These are phyloP conservation scores for Babylonia areolata DNA, from an alignment of 1,140 invertebrate species.

Conservation along the genomic window DNA sequence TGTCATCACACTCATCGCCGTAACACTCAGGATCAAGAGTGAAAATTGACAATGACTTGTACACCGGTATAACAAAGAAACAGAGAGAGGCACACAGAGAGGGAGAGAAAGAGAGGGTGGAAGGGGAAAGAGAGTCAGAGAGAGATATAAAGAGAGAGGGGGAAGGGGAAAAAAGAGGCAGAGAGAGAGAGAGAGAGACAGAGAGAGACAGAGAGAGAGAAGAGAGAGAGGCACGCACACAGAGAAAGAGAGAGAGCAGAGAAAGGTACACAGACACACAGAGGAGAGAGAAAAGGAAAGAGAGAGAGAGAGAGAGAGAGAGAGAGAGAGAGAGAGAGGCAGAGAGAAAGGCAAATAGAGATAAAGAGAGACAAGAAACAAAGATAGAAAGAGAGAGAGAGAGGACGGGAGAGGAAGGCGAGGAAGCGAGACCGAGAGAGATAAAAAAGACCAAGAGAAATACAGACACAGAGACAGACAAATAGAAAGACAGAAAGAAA, in stretches of 20 bases:
- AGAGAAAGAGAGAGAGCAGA: constrained; percentile 5
- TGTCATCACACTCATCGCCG: too few species aligned
- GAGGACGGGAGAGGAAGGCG: background rate
- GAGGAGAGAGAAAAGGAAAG: background rate
- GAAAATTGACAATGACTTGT: too few species aligned
- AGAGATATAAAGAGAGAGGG: constrained; percentile 8
- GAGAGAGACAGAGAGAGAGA: background rate
- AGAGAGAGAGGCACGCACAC: constrained; percentile 2
- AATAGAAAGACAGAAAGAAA: too few species aligned
- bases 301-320: background rate
- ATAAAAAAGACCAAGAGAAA: too few species aligned
- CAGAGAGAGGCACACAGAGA: too few species aligned
- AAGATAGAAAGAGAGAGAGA: constrained; percentile 18
- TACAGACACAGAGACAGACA: too few species aligned
- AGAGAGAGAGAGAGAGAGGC: constrained; percentile 10
- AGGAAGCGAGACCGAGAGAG: background rate
- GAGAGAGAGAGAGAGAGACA: background rate
- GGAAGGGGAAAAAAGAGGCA: background rate
- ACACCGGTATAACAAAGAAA: too few species aligned
- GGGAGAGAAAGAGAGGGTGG: constrained; percentile 34
- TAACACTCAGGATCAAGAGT: too few species aligned
- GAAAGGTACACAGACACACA: background rate
- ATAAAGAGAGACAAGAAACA: too few species aligned
- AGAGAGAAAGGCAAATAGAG: too few species aligned
- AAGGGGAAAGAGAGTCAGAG: background rate